Conservation (phyloP, 2,888 invertebrate genomes). For the Coenonympha glycerion region DNA sequence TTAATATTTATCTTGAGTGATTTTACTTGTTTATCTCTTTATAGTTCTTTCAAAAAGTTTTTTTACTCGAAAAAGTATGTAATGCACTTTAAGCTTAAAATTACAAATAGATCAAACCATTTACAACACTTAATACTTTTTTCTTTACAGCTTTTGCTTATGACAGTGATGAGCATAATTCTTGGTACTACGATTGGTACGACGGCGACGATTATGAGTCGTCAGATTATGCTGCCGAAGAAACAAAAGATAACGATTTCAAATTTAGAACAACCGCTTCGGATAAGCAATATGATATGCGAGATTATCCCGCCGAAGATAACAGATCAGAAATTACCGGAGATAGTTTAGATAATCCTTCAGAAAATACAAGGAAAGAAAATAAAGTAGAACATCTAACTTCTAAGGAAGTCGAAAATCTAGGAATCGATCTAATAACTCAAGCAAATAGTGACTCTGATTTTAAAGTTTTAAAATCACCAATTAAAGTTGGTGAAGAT, state of each 20-base stretch:
- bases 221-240: background rate
- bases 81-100: too few species aligned
- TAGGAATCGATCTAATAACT: background rate
- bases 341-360: constrained; percentile 16
- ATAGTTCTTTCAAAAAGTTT: too few species aligned
- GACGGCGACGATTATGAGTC: constrained; percentile 18
- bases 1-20: too few species aligned
- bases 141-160: constrained; percentile 13
- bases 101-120: too few species aligned
- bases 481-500: constrained; percentile 12
- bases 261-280: constrained; percentile 19
- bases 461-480: background rate
- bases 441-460: background rate
- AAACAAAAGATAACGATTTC: background rate
- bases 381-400: background rate
- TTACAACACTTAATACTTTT: background rate
- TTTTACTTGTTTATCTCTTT: too few species aligned
- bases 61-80: too few species aligned
- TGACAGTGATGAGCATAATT: constrained; percentile 8
- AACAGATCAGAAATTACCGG: constrained; percentile 40
- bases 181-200: constrained; percentile 27
- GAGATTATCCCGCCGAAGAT: constrained; percentile 55
- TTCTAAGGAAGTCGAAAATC: background rate
- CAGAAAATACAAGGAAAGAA: background rate
- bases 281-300: constrained; percentile 23